These are phyloP conservation scores for Triplophysa yarkandensis DNA, from an alignment of 2,797 vertebrate genomes.

Conservation along the genomic window DNA sequence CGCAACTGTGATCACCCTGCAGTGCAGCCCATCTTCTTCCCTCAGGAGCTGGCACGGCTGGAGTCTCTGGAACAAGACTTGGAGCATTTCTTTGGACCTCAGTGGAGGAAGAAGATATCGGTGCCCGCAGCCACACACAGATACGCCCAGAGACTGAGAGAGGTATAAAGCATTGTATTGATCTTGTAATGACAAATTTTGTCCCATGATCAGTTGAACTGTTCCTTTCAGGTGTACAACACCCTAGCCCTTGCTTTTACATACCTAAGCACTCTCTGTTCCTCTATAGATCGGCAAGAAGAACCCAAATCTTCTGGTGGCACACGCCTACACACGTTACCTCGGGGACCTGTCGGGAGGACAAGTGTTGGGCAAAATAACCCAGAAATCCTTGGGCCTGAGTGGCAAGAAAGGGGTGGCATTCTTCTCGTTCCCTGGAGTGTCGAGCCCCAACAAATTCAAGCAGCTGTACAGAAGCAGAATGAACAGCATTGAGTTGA, in stretches of 20 bases:
- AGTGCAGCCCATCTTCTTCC: conserved; percentile 87
- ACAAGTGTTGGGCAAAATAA: conserved; percentile 90
- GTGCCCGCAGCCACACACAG: conserved; percentile 80
- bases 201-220: too few species aligned
- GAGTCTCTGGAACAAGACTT: conserved; percentile 82
- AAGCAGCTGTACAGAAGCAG: conserved; percentile 93
- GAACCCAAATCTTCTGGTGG: conserved; percentile 84
- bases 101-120: conserved; percentile 79
- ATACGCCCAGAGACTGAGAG: conserved; percentile 74
- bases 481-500: conserved; percentile 83
- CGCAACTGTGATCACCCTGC: conserved; percentile 79
- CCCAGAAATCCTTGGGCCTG: conserved; percentile 87
- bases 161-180: conserved; percentile 56
- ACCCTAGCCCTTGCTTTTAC: background rate
- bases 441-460: conserved; percentile 86
- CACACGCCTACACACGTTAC: conserved; percentile 92
- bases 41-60: conserved; percentile 82
- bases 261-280: background rate
- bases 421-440: conserved; percentile 87
- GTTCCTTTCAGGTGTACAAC: too few species aligned
- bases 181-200: too few species aligned
- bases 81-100: conserved; percentile 82
- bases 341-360: conserved; percentile 94
- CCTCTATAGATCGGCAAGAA: conserved; percentile 72
- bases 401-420: conserved; percentile 81